Percentiles rank a stretch among this genome's conserved stretches.
phyloP scores from a whole-genome alignment of 2,888 invertebrate genomes.

The Pyrrhosoma nymphula region DNA sequence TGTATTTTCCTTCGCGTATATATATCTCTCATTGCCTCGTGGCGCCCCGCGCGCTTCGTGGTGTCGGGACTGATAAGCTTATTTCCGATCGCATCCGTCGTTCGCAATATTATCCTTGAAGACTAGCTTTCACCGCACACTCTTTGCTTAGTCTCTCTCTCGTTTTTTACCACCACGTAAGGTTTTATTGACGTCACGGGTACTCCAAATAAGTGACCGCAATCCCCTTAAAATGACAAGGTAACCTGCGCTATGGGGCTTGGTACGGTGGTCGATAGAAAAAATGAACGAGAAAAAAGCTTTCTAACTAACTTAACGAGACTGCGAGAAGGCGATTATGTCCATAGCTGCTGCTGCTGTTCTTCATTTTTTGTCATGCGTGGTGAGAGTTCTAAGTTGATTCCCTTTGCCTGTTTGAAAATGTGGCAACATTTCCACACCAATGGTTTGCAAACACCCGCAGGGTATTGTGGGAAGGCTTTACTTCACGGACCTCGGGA shows the following conservation, averaged over 20 bases:
- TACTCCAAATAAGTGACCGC: not conserved
- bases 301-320: constrained; percentile 8
- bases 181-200: constrained; percentile 4
- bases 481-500: too few relatives aligned
- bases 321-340: not conserved
- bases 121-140: not conserved
- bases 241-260: not conserved
- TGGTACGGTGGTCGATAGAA: not conserved
- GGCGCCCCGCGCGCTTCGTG: not conserved
- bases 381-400: not conserved
- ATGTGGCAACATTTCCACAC: not conserved
- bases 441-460: not conserved
- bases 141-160: not conserved
- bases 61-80: not conserved
- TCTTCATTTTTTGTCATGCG: not conserved
- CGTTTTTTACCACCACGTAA: not conserved
- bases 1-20: too few relatives aligned
- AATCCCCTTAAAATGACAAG: not conserved
- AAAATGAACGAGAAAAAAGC: not conserved
- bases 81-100: not conserved
- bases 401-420: not conserved
- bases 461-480: not conserved
- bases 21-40: too few relatives aligned
- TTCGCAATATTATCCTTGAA: not conserved
- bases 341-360: not conserved